These are phyloP conservation scores for Adelphocoris suturalis DNA, from an alignment of 2,888 invertebrate genomes.

Conservation along the genomic window DNA sequence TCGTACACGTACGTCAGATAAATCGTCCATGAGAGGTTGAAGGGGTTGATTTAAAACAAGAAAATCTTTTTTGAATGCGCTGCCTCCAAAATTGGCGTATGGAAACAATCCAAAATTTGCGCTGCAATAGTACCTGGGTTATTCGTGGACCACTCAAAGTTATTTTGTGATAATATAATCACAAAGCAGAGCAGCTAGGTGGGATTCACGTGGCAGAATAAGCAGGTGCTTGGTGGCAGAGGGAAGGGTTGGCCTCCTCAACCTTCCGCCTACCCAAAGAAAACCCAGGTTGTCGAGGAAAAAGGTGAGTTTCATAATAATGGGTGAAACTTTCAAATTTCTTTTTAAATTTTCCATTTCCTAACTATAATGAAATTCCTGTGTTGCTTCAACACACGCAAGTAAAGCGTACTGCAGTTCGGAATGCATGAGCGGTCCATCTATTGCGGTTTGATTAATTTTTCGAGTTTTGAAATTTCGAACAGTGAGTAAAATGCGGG, in stretches of 20 bases:
- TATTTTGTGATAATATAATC: slow-evolving; percentile 61
- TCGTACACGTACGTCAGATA: too few species aligned
- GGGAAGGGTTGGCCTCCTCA: slow-evolving; percentile 42
- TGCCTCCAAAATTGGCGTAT: too few species aligned
- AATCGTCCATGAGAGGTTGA: too few species aligned
- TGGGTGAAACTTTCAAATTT: not conserved
- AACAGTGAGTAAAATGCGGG: too few species aligned
- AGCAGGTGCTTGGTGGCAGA: slow-evolving; percentile 69
- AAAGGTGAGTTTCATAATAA: not conserved
- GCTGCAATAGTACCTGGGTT: too few species aligned
- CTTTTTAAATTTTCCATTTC: not conserved
- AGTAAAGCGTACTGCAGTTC: too few species aligned
- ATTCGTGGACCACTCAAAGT: slow-evolving; percentile 47
- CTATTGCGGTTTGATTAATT: too few species aligned
- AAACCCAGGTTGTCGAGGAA: not conserved
- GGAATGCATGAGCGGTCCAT: too few species aligned
- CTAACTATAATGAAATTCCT: not conserved
- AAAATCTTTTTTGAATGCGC: too few species aligned
- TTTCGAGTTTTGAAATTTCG: too few species aligned
- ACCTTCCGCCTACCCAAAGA: slow-evolving; percentile 71
- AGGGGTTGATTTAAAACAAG: too few species aligned
- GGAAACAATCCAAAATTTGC: too few species aligned
- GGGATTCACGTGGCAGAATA: slow-evolving; percentile 62
- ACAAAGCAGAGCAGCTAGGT: slow-evolving; percentile 62
- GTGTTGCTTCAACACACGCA: not conserved